A percentile compares a stretch with the other conserved stretches of the same genome.
These are phyloP conservation scores for Drosophila mimetica DNA, from an alignment of 2,888 invertebrate genomes.

Conservation along the genomic window DNA sequence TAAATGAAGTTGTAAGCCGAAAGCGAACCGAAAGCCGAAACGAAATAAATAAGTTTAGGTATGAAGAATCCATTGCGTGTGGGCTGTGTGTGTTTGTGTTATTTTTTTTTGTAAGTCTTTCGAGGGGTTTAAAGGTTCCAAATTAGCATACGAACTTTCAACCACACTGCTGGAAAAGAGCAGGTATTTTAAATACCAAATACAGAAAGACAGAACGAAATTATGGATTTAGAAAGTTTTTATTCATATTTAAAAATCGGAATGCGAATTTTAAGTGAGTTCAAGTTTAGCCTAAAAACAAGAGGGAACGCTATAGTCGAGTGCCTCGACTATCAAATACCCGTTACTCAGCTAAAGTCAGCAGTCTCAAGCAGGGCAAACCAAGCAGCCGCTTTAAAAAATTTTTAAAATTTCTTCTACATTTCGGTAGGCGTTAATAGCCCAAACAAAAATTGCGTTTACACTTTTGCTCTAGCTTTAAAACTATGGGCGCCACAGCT, in stretches of 20 bases:
- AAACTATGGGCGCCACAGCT: no score
- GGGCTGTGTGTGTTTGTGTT: slow-evolving; percentile 12
- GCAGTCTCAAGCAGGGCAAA: no score
- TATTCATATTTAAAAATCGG: background rate
- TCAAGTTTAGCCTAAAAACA: no score
- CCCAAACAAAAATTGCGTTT: no score
- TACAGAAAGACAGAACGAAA: background rate
- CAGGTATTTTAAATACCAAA: background rate
- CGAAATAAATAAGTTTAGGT: slow-evolving; percentile 37
- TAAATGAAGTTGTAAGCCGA: slow-evolving; percentile 59
- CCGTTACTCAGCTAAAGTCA: no score
- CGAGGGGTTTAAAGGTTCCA: slow-evolving; percentile 17
- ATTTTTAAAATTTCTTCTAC: no score
- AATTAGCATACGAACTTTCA: slow-evolving; percentile 36
- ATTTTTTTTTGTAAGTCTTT: slow-evolving; percentile 12
- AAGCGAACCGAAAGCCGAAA: slow-evolving; percentile 31
- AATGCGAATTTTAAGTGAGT: background rate
- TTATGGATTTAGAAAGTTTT: background rate
- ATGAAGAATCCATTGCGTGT: slow-evolving; percentile 40
- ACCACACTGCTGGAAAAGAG: slow-evolving; percentile 20
- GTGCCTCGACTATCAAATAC: no score
- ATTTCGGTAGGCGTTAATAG: no score
- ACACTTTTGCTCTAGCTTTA: no score
- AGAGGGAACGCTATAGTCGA: no score
- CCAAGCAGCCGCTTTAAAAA: no score